Evolutionary conservation across 2,113 vertebrate genomes (phyloP), one percentile per base, ranked within the genome.

Genomic region (Prinia subflava): DNA sequence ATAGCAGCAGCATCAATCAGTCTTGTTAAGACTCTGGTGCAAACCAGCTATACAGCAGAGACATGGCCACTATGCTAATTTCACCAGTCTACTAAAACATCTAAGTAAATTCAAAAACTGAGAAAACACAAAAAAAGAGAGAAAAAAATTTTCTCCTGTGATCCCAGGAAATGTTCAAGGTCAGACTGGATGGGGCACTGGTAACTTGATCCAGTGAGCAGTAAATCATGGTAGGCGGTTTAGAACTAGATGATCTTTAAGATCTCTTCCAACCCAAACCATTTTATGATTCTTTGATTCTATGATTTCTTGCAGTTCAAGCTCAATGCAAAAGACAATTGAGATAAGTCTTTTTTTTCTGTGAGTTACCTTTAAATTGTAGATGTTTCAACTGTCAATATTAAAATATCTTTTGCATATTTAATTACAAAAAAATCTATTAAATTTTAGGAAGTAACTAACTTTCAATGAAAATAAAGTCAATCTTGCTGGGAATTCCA

Each of bases 141-240:
- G 5, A 37, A 49, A 57, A 65, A 89, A 49, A 3, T 33, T 87
- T 33, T 73, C 13, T 73, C 8, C 37, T 59, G 9, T 37, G 10
- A 52, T 37, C 37, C 19, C 23, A 67, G 28, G 8, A 74, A 59
- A 3, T 52, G 7, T 21, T 52, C 28, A 59, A 67, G 33, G 19
- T 28, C 37, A 67, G 52, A 24, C 10, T 46, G 46, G 8, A 65
- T 57, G 27, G 27, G 18, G 12, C 18, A 15, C 18, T 57, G 31
- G 23, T 19, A 74, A 52, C 4, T 12, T 37, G 11, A 64, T 37
- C 15, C 33, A 28, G 15, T 39, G 8, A 59, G 6, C 2, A 42
- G 11, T 19, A 56, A 44, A 13, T 9, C 31, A 42, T 0, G 1
- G 42, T 25, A 71, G 2, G 27, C 1, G 0, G 8, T 37, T 81